A percentile compares a stretch with the other conserved stretches of the same genome.
Conservation (phyloP, 2,113 vertebrate species). For the Chionomys nivalis region DNA sequence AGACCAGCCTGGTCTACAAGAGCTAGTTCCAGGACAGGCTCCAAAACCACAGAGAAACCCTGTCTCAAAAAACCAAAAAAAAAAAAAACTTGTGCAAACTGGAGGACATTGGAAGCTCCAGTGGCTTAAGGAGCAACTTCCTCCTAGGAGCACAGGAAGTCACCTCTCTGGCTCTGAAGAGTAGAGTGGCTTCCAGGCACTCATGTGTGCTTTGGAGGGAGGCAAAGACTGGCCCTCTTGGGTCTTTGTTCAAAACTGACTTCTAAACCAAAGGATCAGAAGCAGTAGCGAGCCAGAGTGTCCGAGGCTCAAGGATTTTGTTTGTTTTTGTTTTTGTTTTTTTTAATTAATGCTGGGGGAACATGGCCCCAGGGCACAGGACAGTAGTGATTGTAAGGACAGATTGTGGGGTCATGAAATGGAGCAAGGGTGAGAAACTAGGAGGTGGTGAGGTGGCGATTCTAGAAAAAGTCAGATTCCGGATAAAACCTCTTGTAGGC, state of each 20-base stretch:
- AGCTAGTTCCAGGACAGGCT: too few species aligned
- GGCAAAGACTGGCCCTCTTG: not conserved
- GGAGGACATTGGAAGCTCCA: not conserved
- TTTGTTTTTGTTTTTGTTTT: not conserved
- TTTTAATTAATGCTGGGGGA: not conserved
- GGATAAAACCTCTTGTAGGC: not conserved
- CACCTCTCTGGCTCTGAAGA: not conserved
- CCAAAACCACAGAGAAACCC: too few species aligned
- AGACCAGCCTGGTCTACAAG: too few species aligned
- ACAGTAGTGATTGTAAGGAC: not conserved
- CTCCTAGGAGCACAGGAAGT: not conserved
- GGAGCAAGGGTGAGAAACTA: not conserved
- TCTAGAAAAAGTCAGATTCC: not conserved
- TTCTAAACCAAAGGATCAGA: not conserved
- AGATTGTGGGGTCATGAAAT: not conserved
- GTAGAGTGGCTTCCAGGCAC: not conserved
- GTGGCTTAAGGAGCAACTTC: not conserved
- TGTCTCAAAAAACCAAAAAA: too few species aligned
- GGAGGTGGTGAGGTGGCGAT: not conserved
- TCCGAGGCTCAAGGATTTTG: slow-evolving; percentile 1
- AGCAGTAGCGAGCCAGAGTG: not conserved
- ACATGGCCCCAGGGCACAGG: not conserved
- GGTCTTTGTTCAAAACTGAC: not conserved
- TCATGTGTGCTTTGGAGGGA: not conserved
- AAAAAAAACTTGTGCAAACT: not conserved